Conservation (phyloP, 1,140 invertebrate genomes). For the Chelonus insularis region DNA sequence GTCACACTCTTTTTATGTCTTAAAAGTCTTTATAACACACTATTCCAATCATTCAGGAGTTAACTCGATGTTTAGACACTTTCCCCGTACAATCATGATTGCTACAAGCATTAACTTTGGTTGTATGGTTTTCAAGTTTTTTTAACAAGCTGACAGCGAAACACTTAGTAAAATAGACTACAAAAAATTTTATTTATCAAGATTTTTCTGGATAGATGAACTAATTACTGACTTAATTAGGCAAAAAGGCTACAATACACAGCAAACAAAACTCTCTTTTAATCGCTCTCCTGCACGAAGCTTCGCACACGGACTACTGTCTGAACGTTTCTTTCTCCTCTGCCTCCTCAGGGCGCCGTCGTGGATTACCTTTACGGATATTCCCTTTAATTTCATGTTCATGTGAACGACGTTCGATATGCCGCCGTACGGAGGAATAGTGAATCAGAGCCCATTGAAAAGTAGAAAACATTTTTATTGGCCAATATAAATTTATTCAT, state of each 20-base stretch:
- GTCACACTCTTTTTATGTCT: no score
- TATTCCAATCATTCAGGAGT: constrained; percentile 13
- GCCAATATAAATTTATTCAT: not conserved
- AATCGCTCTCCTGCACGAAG: constrained; percentile 23
- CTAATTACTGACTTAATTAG: not conserved
- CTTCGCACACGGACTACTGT: constrained; percentile 34
- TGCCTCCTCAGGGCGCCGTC: not conserved
- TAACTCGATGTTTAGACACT: constrained; percentile 10
- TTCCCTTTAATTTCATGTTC: constrained; percentile 17
- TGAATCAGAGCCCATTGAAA: not conserved
- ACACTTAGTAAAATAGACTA: no score
- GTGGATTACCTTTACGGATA: constrained; percentile 14
- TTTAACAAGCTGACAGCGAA: no score
- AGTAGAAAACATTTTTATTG: not conserved
- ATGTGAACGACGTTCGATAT: not conserved
- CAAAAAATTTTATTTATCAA: not conserved
- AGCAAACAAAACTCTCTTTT: not conserved
- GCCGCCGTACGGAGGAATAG: not conserved
- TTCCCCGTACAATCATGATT: constrained; percentile 22
- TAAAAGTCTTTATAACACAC: no score
- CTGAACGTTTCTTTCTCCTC: not conserved
- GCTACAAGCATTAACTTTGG: not conserved
- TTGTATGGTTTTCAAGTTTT: not conserved
- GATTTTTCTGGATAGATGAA: not conserved
- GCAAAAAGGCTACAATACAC: not conserved